A percentile compares a stretch with the other conserved stretches of the same genome.
phyloP scores from a whole-genome alignment of 2,797 vertebrate species.

The Periophthalmus magnuspinnatus region DNA sequence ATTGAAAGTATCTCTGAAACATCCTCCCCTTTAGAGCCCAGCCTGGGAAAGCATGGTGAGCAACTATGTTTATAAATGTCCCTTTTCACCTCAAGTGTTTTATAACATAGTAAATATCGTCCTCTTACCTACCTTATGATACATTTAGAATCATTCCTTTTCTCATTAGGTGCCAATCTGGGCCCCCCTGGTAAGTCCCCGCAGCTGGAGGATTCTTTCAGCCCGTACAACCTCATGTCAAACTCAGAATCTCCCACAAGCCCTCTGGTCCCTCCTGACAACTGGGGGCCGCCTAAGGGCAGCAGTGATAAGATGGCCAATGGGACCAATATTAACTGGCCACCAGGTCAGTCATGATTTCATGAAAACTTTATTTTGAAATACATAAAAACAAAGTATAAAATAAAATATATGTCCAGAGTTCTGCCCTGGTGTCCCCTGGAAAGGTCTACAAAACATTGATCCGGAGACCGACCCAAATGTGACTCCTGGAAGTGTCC shows the following conservation, averaged over 20 bases:
- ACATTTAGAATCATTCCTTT: background rate
- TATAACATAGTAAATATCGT: background rate
- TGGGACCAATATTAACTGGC: conserved; percentile 97
- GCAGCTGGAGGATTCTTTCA: conserved; percentile 90
- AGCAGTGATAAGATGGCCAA: conserved; percentile 94
- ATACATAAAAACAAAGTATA: background rate
- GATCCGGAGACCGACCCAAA: conserved; percentile 97
- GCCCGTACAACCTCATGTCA: conserved; percentile 90
- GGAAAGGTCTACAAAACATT: conserved; percentile 98
- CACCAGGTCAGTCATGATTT: conserved; percentile 82
- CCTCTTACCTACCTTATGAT: background rate
- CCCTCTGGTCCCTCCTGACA: conserved; percentile 90
- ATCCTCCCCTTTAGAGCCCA: conserved; percentile 90
- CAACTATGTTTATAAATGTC: conserved; percentile 13
- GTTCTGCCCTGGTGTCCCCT: conserved; percentile 97
- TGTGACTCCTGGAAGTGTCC: conserved; percentile 95
- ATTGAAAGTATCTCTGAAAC: conserved; percentile 90
- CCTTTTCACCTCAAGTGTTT: background rate
- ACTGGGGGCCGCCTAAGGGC: conserved; percentile 95
- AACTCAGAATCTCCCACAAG: conserved; percentile 91
- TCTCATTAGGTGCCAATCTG: conserved; percentile 83
- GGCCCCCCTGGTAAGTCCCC: conserved; percentile 89
- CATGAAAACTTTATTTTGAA: background rate
- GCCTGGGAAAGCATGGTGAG: conserved; percentile 91
- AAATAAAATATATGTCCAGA: conserved; percentile 71